Conservation (phyloP, 2,113 vertebrate genomes). For the Urocynchramus pylzowi region DNA sequence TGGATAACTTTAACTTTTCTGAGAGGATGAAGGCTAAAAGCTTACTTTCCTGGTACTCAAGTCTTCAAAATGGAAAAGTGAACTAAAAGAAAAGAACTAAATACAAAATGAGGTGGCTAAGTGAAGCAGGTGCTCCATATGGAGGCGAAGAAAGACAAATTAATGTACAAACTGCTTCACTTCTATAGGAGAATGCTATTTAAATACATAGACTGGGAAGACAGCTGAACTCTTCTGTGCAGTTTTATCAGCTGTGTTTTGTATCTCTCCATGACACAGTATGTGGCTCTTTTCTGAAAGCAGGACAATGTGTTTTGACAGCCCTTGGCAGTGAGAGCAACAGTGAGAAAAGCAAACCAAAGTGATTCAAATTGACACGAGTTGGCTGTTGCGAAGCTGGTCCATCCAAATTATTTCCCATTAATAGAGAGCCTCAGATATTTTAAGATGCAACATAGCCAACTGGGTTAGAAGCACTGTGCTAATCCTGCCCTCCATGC, state of each 20-base stretch:
- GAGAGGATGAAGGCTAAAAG: background rate
- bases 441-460: background rate
- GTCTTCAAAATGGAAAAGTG: background rate
- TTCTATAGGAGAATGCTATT: background rate
- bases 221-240: conserved; percentile 15
- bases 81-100: background rate
- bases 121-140: background rate
- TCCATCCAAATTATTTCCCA: background rate
- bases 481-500: background rate
- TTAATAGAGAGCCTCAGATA: background rate
- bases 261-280: conserved; percentile 31
- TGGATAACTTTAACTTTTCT: background rate
- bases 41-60: background rate
- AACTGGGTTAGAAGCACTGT: background rate
- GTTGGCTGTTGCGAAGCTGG: background rate
- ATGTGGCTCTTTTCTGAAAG: conserved; percentile 36
- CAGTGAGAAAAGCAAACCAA: conserved; percentile 30
- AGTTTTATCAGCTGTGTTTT: conserved; percentile 46
- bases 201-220: background rate
- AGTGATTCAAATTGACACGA: background rate
- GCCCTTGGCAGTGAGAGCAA: conserved; percentile 40
- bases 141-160: background rate
- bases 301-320: conserved; percentile 44
- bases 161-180: background rate
- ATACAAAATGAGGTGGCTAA: background rate